A percentile compares a stretch with the other conserved stretches of the same genome.
These are phyloP conservation scores for Halcyon malimbica DNA, from an alignment of 2,113 vertebrate species.

Conservation along the genomic window DNA sequence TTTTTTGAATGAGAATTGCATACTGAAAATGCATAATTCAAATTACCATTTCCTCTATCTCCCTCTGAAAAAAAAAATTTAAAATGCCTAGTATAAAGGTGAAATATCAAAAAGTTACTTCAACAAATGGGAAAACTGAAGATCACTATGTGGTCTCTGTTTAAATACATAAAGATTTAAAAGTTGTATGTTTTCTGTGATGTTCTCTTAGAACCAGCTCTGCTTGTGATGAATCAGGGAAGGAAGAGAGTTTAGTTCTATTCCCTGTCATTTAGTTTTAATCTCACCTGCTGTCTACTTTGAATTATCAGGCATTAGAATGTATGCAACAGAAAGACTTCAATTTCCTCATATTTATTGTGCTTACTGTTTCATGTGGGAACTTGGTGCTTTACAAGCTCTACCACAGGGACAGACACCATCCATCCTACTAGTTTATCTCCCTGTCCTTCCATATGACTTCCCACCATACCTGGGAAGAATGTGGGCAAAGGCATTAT, in stretches of 20 bases:
- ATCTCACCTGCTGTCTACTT: neutral
- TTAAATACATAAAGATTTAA: neutral
- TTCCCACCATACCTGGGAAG: neutral
- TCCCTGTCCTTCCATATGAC: neutral
- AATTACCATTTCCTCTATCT: neutral
- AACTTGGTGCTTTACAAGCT: neutral
- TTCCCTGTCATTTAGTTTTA: slow-evolving; percentile 11
- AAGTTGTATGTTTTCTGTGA: neutral
- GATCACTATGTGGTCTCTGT: neutral
- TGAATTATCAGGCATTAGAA: neutral
- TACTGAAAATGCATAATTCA: neutral
- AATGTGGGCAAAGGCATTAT: neutral
- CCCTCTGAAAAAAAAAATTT: neutral
- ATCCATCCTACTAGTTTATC: neutral
- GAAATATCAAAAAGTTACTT: neutral
- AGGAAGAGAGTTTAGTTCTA: neutral
- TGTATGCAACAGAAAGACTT: neutral
- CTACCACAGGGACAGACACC: neutral
- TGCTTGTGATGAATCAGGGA: neutral
- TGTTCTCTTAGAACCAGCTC: neutral
- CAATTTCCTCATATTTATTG: neutral
- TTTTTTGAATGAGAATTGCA: neutral
- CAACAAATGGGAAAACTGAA: neutral
- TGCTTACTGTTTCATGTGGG: neutral
- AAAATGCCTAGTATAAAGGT: neutral